These are phyloP conservation scores for Clarias laeviceps DNA, from an alignment of 2,797 vertebrate genomes.

Conservation along the genomic window DNA sequence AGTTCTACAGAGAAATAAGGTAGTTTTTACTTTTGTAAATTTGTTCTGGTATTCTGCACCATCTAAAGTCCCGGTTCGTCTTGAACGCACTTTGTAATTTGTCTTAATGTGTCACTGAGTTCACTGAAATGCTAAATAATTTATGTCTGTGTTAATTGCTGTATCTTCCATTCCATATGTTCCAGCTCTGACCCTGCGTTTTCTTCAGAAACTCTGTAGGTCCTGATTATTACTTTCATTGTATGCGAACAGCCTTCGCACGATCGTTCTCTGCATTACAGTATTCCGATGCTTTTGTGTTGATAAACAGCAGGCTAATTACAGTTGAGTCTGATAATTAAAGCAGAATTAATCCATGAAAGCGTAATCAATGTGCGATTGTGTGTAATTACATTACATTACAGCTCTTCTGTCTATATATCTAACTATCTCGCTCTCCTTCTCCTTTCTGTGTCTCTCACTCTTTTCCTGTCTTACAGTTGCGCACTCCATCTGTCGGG, in stretches of 20 bases:
- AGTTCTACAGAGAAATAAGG: too few relatives aligned
- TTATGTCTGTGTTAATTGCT: neutral
- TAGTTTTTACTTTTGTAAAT: too few relatives aligned
- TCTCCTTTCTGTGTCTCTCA: constrained; percentile 25
- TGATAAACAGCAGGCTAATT: constrained; percentile 23
- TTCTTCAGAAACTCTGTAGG: neutral
- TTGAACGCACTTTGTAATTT: neutral
- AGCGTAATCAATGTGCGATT: constrained; percentile 33
- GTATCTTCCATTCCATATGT: neutral
- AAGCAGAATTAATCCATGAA: constrained; percentile 32
- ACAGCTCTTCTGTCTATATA: neutral
- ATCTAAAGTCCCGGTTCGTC: too few relatives aligned
- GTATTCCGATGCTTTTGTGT: constrained; percentile 5
- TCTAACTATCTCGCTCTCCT: neutral
- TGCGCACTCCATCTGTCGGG: constrained; percentile 81
- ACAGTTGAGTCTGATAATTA: constrained; percentile 22
- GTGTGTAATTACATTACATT: constrained; percentile 19
- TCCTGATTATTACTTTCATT: neutral
- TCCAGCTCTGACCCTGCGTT: neutral
- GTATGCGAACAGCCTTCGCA: neutral
- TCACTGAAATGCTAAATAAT: neutral
- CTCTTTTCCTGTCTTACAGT: constrained; percentile 77
- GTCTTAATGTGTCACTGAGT: neutral
- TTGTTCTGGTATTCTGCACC: too few relatives aligned
- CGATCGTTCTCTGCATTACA: neutral